Conservation (phyloP, 2,797 vertebrate genomes). For the Paramormyrops hopkinsi region DNA sequence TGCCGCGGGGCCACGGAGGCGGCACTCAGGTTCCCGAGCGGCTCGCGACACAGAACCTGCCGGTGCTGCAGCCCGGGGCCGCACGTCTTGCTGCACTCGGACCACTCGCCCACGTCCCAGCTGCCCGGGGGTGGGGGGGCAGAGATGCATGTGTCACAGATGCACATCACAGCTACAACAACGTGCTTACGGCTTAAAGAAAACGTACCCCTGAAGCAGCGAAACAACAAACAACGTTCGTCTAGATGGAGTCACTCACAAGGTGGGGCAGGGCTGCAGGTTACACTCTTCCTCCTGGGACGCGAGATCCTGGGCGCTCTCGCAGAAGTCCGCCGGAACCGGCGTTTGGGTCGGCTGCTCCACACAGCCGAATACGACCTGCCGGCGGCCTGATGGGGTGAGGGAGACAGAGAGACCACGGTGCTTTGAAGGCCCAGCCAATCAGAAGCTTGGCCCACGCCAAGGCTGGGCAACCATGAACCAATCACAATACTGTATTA, state of each 20-base stretch:
- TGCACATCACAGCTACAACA: neutral
- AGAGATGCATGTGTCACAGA: neutral
- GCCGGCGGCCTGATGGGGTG: conserved; percentile 47
- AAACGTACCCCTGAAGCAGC: neutral
- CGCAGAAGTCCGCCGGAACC: conserved; percentile 54
- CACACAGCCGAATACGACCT: conserved; percentile 53
- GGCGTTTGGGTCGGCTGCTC: conserved; percentile 43
- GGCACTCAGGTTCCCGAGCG: conserved; percentile 43
- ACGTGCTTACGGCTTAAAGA: neutral
- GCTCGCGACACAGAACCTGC: conserved; percentile 63
- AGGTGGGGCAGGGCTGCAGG: conserved; percentile 53
- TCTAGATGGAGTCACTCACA: conserved; percentile 45
- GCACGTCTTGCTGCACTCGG: conserved; percentile 65
- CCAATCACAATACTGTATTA: neutral
- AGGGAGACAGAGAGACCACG: neutral
- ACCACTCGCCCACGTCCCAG: conserved; percentile 69
- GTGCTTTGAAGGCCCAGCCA: neutral
- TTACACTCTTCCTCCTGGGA: conserved; percentile 54
- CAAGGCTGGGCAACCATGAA: neutral
- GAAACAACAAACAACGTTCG: neutral
- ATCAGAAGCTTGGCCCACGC: neutral
- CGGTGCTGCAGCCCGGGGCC: conserved; percentile 60
- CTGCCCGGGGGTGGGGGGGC: conserved; percentile 17
- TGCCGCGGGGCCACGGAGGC: conserved; percentile 37
- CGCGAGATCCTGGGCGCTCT: conserved; percentile 40